Evolutionary conservation across 2,888 invertebrate genomes (phyloP), one percentile per base, ranked within the genome.

Genomic region (Peribatodes rhomboidaria): DNA sequence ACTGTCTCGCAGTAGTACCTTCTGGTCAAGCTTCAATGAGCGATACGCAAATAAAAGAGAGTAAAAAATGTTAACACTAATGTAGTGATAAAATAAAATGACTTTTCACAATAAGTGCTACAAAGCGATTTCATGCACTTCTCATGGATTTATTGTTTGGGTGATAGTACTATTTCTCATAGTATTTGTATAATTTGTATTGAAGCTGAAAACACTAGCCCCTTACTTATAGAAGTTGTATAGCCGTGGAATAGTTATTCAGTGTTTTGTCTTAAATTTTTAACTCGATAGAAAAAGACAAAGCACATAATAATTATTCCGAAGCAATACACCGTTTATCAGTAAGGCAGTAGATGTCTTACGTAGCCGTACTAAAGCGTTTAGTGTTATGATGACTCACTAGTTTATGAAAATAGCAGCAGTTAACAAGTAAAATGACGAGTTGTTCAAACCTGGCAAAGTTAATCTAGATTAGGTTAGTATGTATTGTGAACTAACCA

Each of bases 401-500:
- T 11, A 46, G 9, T n/a, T 1, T 22, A 7, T 13, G 2, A 10
- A 18, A 10, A 0, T 2, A n/a, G 7, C 1, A 46, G 46, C n/a
- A 4, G n/a, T 27, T 22, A 22, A 27, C 18, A 27, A 22, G 7
- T 46, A 22, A 8, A n/a, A 11, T 16, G 37, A 1, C 11, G 27
- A 42, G 9, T 8, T 18, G 0, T 42, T 1, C 11, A 42, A 11
- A 2, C 2, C 2, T 11, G 20, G 18, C 20, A 20, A 11, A 42
- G 18, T 6, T 10, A 18, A 2, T 27, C 27, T 27, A 49, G 14
- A 14, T 9, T 20, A 35, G 3, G 3, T 18, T 1, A 20, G 39
- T 20, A n/a, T n/a, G 41, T 8, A 13, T 37, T 4, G 41, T 8
- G 10, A 31, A 57, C 72, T 65, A 59, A 87, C 88, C 84, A 76